Conservation (phyloP, 2,113 vertebrate species). For the Candoia aspera region DNA sequence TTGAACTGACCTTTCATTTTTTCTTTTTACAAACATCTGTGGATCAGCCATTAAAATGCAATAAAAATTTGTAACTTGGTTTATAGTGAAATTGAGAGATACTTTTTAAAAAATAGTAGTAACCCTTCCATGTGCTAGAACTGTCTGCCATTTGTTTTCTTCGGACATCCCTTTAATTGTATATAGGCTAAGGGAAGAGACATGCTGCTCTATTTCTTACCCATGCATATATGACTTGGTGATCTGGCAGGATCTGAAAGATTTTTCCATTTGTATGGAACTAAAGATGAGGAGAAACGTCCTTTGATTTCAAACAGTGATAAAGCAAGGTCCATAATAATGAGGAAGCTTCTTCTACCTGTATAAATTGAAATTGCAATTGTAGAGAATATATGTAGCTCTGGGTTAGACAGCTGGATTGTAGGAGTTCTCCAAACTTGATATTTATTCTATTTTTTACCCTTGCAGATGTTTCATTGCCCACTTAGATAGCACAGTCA, state of each 20-base stretch:
- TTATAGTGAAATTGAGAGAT: conserved; percentile 52
- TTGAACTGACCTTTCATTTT: conserved; percentile 70
- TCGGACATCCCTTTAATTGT: not conserved
- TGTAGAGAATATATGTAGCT: not conserved
- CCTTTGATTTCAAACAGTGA: not conserved
- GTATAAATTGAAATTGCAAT: not conserved
- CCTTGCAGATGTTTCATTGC: not conserved
- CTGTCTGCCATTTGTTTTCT: not conserved
- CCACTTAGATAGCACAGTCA: not conserved
- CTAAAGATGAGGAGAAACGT: not conserved
- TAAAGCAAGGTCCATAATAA: not conserved
- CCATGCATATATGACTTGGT: not conserved
- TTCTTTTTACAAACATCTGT: conserved; percentile 53
- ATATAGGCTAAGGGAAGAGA: not conserved
- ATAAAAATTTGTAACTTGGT: conserved; percentile 58
- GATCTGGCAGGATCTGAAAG: not conserved
- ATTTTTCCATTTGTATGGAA: not conserved
- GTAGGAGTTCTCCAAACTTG: not conserved
- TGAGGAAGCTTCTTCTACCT: not conserved
- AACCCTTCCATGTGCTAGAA: conserved; percentile 50
- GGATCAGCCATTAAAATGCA: conserved; percentile 62
- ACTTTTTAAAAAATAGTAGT: conserved; percentile 42
- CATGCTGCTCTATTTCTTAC: not conserved
- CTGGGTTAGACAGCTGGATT: not conserved
- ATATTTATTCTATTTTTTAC: not conserved